phyloP scores from a whole-genome alignment of 1,140 invertebrate genomes.

The Helicoverpa armigera region DNA sequence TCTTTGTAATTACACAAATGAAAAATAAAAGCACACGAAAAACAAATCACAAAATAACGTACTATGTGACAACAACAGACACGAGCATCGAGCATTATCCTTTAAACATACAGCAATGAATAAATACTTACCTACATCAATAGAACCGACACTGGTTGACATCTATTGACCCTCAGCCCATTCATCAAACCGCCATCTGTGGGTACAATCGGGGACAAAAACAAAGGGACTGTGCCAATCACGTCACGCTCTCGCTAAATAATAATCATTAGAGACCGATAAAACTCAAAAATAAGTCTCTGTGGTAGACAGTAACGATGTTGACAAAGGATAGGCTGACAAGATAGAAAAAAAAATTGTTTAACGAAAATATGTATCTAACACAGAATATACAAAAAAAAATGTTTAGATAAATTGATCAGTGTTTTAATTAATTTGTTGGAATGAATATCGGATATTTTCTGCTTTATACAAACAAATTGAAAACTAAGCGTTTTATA shows the following conservation, averaged over 20 bases:
- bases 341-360: background rate
- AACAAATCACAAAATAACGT: conserved; percentile 4
- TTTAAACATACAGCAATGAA: conserved; percentile 23
- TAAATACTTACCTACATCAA: conserved; percentile 48
- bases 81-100: conserved; percentile 27
- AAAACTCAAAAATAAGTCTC: conserved; percentile 36
- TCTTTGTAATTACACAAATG: background rate
- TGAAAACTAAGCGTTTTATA: no score
- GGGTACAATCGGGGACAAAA: conserved; percentile 40
- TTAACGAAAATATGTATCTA: background rate
- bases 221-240: conserved; percentile 47
- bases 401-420: no score
- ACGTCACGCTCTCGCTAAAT: conserved; percentile 14
- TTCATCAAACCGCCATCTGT: conserved; percentile 48
- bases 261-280: conserved; percentile 37
- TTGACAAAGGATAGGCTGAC: background rate
- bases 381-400: no score
- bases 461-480: no score
- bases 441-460: no score
- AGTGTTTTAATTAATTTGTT: no score
- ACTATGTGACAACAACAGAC: background rate
- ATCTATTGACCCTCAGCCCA: conserved; percentile 52
- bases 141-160: conserved; percentile 46
- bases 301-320: background rate
- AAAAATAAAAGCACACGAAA: background rate